phyloP scores from a whole-genome alignment of 2,888 invertebrate species.

The Cordilura impudica region DNA sequence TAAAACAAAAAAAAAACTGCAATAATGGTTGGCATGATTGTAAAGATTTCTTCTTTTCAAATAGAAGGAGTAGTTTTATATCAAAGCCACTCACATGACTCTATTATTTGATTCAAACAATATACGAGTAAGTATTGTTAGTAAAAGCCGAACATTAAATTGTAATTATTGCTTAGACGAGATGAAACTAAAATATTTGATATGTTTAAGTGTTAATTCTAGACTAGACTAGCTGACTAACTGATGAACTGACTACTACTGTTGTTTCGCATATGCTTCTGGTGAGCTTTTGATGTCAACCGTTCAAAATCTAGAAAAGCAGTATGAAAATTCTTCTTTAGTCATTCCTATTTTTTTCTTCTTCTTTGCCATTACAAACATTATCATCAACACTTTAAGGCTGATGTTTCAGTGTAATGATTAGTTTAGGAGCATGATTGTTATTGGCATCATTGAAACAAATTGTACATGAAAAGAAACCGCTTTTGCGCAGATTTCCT shows the following conservation, averaged over 20 bases:
- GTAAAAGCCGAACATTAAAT: slow-evolving; percentile 45
- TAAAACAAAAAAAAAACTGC: not conserved
- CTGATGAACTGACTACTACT: slow-evolving; percentile 9
- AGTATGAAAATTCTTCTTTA: slow-evolving; percentile 48
- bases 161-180: slow-evolving; percentile 50
- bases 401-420: slow-evolving; percentile 48
- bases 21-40: not conserved
- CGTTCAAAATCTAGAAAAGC: slow-evolving; percentile 49
- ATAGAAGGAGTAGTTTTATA: slow-evolving; percentile 36
- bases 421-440: slow-evolving; percentile 57
- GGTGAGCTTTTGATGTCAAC: slow-evolving; percentile 58
- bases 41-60: not conserved
- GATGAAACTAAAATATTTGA: slow-evolving; percentile 68
- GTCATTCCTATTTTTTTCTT: slow-evolving; percentile 38
- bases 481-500: slow-evolving; percentile 39
- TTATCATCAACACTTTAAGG: not conserved
- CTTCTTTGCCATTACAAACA: not conserved
- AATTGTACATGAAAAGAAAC: slow-evolving; percentile 58
- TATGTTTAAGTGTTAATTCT: slow-evolving; percentile 75
- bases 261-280: not conserved
- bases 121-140: not conserved
- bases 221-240: slow-evolving; percentile 39
- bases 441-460: slow-evolving; percentile 62
- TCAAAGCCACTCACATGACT: slow-evolving; percentile 51
- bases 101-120: slow-evolving; percentile 28